These are phyloP conservation scores for Bucco capensis DNA, from an alignment of 2,113 vertebrate species.

Conservation along the genomic window DNA sequence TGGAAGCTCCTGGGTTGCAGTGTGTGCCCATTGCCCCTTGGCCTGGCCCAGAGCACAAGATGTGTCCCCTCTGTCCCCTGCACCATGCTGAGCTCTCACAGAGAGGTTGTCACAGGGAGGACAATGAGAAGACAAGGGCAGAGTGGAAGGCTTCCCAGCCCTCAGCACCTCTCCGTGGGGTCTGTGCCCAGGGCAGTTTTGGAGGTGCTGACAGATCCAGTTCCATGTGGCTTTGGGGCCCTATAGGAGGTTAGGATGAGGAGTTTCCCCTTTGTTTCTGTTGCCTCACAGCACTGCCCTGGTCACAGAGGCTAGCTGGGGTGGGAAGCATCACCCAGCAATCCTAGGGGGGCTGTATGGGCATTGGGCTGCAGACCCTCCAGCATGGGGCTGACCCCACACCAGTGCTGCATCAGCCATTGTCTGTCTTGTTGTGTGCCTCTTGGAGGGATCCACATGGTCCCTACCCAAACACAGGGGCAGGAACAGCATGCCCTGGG, in stretches of 20 bases:
- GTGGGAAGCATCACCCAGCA: background rate
- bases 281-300: background rate
- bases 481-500: background rate
- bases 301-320: accelerated
- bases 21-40: too few species aligned
- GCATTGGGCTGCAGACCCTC: background rate
- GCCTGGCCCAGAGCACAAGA: too few species aligned
- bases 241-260: accelerated
- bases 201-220: background rate
- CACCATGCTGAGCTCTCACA: accelerated
- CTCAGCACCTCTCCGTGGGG: accelerated
- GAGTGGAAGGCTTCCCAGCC: background rate
- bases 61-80: accelerated
- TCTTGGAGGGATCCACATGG: background rate
- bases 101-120: background rate
- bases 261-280: background rate
- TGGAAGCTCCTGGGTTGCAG: too few species aligned
- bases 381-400: background rate
- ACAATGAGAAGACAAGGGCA: background rate
- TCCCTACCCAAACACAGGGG: background rate
- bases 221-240: background rate
- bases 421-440: background rate
- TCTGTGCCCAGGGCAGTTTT: background rate
- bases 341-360: background rate
- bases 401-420: background rate